Evolutionary conservation across 2,888 invertebrate genomes (phyloP).

Genomic region (Augochlorella aurata): DNA sequence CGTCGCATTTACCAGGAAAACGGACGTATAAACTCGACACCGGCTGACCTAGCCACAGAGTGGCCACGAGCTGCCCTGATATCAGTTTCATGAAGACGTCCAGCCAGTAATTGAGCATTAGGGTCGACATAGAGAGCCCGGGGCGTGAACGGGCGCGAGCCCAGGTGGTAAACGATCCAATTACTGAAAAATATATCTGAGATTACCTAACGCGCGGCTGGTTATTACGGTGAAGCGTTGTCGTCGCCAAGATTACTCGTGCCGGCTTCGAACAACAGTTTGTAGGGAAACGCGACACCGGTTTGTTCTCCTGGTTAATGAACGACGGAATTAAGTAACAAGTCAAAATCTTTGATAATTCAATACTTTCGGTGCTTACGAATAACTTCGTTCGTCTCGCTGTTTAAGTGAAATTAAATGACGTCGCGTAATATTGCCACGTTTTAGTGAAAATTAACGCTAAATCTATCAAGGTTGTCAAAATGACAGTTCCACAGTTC

Average conservation of each 20-base stretch:
- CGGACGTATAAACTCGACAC: constrained; percentile 40
- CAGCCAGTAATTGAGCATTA: constrained; percentile 65
- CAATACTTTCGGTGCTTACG: background rate
- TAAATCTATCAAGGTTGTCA: too few relatives aligned
- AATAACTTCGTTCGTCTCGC: background rate
- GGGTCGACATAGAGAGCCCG: constrained; percentile 47
- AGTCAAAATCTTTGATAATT: constrained; percentile 17
- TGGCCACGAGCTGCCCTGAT: constrained; percentile 27
- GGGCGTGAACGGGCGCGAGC: constrained; percentile 40
- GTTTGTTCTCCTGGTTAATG: background rate
- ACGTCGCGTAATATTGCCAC: background rate
- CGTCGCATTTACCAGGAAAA: constrained; percentile 41
- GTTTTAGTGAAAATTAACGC: background rate
- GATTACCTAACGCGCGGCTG: constrained; percentile 44
- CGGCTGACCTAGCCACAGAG: constrained; percentile 14
- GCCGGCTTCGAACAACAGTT: background rate
- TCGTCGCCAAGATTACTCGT: constrained; percentile 7
- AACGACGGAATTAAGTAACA: constrained; percentile 15
- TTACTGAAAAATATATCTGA: constrained; percentile 65
- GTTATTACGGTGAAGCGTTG: constrained; percentile 31
- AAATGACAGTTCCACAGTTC: too few relatives aligned
- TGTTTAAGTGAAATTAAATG: background rate
- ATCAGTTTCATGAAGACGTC: constrained; percentile 57
- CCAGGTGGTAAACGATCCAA: constrained; percentile 63
- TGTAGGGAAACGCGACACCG: background rate